Evolutionary conservation across 2,888 invertebrate genomes (phyloP), one percentile per base, ranked within the genome.

Genomic region (Zootermopsis nevadensis): DNA sequence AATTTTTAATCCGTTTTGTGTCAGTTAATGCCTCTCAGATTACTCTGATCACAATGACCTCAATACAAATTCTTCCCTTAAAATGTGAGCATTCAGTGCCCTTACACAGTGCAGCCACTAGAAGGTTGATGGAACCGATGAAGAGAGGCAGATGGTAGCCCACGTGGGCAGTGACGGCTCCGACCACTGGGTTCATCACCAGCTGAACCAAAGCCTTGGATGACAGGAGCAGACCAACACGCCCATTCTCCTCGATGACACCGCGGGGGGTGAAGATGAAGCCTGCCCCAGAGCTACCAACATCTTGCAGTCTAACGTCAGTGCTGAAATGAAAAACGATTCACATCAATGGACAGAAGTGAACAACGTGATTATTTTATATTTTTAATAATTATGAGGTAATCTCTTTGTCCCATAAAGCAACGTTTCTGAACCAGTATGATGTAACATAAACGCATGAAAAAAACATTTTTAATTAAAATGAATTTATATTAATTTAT

Each of bases 121-220:
- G 89, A 85, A 95, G 91, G 87, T 93, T 93, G 84, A 94, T 90
- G 84, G 94, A 94, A 79, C 95, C 96, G 80, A 93, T 88, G 79
- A 95, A 91, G 85, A 95, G 90, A 0, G 95, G 94, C 77, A 93
- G 88, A 79, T 93, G 91, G 88, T 94, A 95, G 35, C 95, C 95
- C 84, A 93, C 89, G 86, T 91, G 91, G 80, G 91, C 91, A 4
- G 94, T 94, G 77, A 95, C 88, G 85, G 92, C 92, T 48, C 96
- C 96, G 67, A 96, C 92, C 67, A 95, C 89, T 2, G 96, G 95
- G 88, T 96, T 96, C 87, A 93, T 92, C 83, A 94, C 89, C 82
- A 97, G 91, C 89, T 97, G 96, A 7, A 96, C 94, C 84, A 96
- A 90, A 33, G 96, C 96, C 90, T 96, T 95, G 81, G 95, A 95